Base-by-base conservation (phyloP, 2,888 invertebrate species). In the Drosophila kuntzei region DNA sequence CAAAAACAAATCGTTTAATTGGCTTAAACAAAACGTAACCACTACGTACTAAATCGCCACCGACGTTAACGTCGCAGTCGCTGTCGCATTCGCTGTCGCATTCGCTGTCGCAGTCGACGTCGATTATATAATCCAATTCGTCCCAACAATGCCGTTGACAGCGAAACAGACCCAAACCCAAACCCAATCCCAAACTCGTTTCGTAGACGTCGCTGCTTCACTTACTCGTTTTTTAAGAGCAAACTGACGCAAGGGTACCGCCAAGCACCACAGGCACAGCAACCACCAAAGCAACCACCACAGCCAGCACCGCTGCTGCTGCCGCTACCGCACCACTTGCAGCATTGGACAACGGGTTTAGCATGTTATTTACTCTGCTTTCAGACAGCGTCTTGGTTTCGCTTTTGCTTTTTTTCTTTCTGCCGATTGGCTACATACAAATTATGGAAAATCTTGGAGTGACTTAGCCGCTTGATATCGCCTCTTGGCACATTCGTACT, bases 1-100 rank as follows among this genome's bases (percentile, higher is more conserved):
- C 72, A 76, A 83, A 87, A 87, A 89, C 89, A 86, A 86, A 89
- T 87, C 87, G 81, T 87, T 86, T 89, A 81, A 87, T 89, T 86
- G 87, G 85, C 88, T 80, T 70, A 68, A 76, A 84, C 85, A 85
- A 83, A 89, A 87, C 82, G 88, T 86, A 89, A 85, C 85, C 87
- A 84, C 81, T 72, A 58, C 67, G 57, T 67, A 68, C 75, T 72
- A 68, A 62, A 75, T 53, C 53, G 79, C 63, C 73, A 71, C 47
- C 67, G 66, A 53, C 62, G 54, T 44, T 29, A 60, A 14, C 39
- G 55, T 14, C 49, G 34, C 29, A 9, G 64, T 12, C 43, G 16
- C 14, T 39, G 34, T 12, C 49, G 43, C n/a, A n/a, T n/a, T n/a
- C n/a, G n/a, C n/a, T n/a, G 55, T 14, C 49, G 34, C 29, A 9